Base-by-base conservation (phyloP, 2,797 vertebrate genomes). In the Harpagifer antarcticus region DNA sequence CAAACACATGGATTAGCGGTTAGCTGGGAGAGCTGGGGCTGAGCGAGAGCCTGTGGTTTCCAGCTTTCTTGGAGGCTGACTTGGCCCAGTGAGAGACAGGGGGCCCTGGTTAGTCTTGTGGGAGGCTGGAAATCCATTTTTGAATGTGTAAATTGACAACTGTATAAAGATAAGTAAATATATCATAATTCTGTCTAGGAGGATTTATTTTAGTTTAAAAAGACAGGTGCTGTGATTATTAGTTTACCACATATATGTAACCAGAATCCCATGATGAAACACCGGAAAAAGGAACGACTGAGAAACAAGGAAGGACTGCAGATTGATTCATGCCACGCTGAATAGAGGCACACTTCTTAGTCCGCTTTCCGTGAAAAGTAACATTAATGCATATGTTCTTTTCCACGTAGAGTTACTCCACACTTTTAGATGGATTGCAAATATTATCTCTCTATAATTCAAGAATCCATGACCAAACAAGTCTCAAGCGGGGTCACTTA, bases 1-100 rank as follows among this genome's bases (percentile, higher is more conserved):
- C 92, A 95, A 95, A 93, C 93, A 94, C 92, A 93, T 94, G 93
- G 94, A 95, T 95, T 96, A 95, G 94, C 48, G 92, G 93, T 94
- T 93, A 91, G 93, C 87, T 81, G 76, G 84, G 89, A 81, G 92
- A 93, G 86, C 88, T 60, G 85, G 85, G 86, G 89, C 84, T 79
- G 82, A 90, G 90, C 74, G 45, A 88, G 88, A 91, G 86, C 88
- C 88, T 94, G 91, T 63, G 94, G 94, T 94, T 94, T 94, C 71
- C 83, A 92, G 90, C 68, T 93, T 93, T 93, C 85, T 92, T 84
- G 82, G 86, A 91, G 89, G 78, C 86, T 82, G 89, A 88, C 87
- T 94, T 93, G 92, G 92, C 89, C 91, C 82, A 76, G 79, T n/a
- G 73, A 90, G 81, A 91, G 88, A 87, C 70, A 61, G 70, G 55